Evolutionary conservation across 2,113 vertebrate species (phyloP).

Genomic region (Marcusenius ussheri): DNA sequence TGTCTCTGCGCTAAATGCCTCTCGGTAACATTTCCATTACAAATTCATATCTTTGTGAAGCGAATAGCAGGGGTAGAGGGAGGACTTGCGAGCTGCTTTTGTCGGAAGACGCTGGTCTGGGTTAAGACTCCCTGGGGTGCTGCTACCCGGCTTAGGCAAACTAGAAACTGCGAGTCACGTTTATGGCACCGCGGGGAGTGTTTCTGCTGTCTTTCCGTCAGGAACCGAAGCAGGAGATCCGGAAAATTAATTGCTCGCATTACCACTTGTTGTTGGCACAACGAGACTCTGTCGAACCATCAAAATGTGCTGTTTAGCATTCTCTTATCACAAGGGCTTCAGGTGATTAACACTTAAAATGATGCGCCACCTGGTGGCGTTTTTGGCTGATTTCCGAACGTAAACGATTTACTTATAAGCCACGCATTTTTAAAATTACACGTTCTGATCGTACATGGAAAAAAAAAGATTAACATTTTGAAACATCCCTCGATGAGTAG

Average conservation of each 20-base stretch:
- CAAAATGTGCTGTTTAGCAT: neutral
- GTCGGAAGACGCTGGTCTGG: neutral
- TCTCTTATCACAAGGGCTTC: neutral
- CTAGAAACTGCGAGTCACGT: neutral
- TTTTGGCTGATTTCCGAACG: neutral
- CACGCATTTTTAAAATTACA: neutral
- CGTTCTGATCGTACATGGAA: neutral
- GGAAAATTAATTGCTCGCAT: neutral
- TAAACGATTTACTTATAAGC: neutral
- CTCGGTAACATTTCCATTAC: neutral
- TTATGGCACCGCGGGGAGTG: neutral
- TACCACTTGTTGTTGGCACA: neutral
- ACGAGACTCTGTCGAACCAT: neutral
- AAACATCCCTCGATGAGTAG: neutral
- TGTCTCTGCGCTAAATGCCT: neutral
- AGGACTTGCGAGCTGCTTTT: neutral
- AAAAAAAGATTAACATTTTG: neutral
- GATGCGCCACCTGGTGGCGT: neutral
- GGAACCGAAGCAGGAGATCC: neutral
- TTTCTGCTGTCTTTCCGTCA: neutral
- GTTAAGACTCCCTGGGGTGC: neutral
- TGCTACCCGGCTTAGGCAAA: neutral
- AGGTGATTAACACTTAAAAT: neutral
- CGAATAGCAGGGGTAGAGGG: neutral
- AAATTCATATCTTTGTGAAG: slow-evolving; percentile 3